A percentile compares a stretch with the other conserved stretches of the same genome.
These are phyloP conservation scores for Capromys pilorides DNA, from an alignment of 2,797 vertebrate genomes.

Conservation along the genomic window DNA sequence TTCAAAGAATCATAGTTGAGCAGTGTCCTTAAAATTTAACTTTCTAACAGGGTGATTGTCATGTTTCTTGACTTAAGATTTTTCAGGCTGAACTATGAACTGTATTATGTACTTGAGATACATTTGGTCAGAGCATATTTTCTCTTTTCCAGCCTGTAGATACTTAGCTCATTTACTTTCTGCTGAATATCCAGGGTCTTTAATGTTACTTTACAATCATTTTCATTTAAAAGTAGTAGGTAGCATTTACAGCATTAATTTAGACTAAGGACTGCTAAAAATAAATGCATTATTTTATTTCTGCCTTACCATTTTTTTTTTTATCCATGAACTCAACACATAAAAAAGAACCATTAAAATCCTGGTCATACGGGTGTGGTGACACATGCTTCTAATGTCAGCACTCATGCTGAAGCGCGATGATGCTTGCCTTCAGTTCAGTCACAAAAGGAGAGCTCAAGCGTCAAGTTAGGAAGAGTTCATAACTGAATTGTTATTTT, in stretches of 20 bases:
- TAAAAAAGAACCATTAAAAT: not conserved
- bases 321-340: not conserved
- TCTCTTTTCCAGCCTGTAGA: not conserved
- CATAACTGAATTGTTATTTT: constrained; percentile 28
- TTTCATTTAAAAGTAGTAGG: constrained; percentile 7
- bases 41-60: not conserved
- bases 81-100: not conserved
- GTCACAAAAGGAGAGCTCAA: not conserved
- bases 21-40: not conserved
- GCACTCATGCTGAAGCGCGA: not conserved
- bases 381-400: not conserved
- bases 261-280: constrained; percentile 28
- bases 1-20: constrained; percentile 24
- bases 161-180: constrained; percentile 5
- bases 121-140: not conserved
- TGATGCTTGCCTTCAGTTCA: not conserved
- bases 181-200: not conserved
- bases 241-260: not conserved
- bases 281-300: constrained; percentile 7
- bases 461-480: not conserved
- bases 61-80: not conserved
- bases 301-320: not conserved
- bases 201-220: not conserved
- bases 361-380: not conserved
- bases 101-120: not conserved